phyloP scores from a whole-genome alignment of 2,113 vertebrate genomes.

The Indri indri region DNA sequence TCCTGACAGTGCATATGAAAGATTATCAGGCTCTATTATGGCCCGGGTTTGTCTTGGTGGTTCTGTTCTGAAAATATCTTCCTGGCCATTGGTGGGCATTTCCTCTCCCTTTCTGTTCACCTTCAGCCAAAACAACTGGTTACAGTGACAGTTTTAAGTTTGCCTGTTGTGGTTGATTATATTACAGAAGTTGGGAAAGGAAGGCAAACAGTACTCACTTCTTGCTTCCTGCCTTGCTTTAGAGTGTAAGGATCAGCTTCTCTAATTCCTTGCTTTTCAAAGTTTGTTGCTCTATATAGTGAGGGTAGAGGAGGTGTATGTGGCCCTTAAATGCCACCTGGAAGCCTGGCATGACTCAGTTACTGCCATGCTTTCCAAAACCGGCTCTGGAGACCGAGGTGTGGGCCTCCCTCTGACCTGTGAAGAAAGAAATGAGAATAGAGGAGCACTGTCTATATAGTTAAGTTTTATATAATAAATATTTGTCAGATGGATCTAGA shows the following conservation, averaged over 20 bases:
- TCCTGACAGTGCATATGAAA: not conserved
- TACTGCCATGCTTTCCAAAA: not conserved
- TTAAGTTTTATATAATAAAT: not conserved
- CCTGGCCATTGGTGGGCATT: not conserved
- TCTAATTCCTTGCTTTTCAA: not conserved
- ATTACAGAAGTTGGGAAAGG: not conserved
- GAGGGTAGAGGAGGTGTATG: not conserved
- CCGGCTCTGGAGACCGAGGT: too few relatives aligned
- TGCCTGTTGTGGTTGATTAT: slow-evolving; percentile 33
- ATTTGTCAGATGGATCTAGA: not conserved
- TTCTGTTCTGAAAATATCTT: slow-evolving; percentile 12
- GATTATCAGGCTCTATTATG: not conserved
- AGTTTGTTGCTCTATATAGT: not conserved
- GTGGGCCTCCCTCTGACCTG: not conserved
- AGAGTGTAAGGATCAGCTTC: not conserved
- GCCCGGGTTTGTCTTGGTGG: not conserved
- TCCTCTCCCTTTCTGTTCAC: not conserved
- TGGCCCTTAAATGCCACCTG: not conserved
- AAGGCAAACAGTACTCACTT: not conserved
- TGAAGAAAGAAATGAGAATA: not conserved
- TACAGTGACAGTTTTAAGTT: not conserved
- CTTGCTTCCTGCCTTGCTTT: slow-evolving; percentile 56
- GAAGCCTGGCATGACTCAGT: not conserved
- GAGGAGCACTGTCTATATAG: not conserved
- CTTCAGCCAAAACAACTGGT: slow-evolving; percentile 33